phyloP scores from a whole-genome alignment of 2,113 vertebrate species.

The Psilopogon haemacephalus region DNA sequence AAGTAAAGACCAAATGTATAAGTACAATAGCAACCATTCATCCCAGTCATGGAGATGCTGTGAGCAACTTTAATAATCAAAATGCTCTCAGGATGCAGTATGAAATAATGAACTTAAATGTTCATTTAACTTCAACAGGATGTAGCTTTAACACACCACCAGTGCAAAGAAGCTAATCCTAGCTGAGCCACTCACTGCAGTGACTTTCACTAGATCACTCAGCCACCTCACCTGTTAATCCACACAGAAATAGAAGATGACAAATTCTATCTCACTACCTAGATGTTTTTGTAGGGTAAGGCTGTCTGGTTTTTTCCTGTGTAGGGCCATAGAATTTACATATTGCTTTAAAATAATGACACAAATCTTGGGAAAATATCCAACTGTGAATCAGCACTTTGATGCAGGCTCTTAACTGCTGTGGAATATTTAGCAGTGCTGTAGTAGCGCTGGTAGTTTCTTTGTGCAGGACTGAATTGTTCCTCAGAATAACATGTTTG shows the following conservation, averaged over 20 bases:
- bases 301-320: not conserved
- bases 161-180: not conserved
- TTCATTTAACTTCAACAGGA: not conserved
- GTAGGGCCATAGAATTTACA: not conserved
- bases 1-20: not conserved
- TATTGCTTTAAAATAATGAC: not conserved
- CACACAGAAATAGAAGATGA: not conserved
- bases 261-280: not conserved
- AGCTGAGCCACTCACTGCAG: not conserved
- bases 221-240: not conserved
- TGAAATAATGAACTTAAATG: not conserved
- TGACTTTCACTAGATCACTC: not conserved
- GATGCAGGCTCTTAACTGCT: not conserved
- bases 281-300: not conserved
- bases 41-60: not conserved
- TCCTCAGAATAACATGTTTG: not conserved
- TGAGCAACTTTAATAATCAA: not conserved
- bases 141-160: not conserved
- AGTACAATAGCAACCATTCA: not conserved
- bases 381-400: not conserved
- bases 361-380: not conserved
- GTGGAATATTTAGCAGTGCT: not conserved
- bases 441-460: not conserved
- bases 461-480: not conserved
- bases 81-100: not conserved